These are phyloP conservation scores for Etheostoma nigrum DNA, from an alignment of 2,797 vertebrate genomes.

Conservation along the genomic window DNA sequence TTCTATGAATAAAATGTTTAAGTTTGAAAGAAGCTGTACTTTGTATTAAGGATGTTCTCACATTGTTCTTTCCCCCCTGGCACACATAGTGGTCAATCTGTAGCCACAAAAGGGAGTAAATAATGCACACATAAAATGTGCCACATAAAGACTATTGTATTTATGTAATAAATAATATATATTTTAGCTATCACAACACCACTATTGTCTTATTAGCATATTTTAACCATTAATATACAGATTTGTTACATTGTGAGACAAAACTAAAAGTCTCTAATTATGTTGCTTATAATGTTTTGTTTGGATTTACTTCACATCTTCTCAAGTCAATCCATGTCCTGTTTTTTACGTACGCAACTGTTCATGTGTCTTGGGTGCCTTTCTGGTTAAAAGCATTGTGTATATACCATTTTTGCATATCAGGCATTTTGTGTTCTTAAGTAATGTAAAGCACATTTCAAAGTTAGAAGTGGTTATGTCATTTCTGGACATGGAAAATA, in stretches of 20 bases:
- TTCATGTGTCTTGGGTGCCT: conserved; percentile 80
- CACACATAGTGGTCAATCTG: conserved; percentile 66
- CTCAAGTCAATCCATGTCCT: conserved; percentile 29
- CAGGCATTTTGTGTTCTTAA: conserved; percentile 71
- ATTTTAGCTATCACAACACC: conserved; percentile 86
- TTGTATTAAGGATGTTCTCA: conserved; percentile 62
- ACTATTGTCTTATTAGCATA: conserved; percentile 86
- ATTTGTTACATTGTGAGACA: conserved; percentile 61
- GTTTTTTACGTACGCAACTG: conserved; percentile 53
- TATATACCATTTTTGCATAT: conserved; percentile 76
- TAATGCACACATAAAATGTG: conserved; percentile 67
- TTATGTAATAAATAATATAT: conserved; percentile 88
- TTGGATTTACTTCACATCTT: conserved; percentile 47
- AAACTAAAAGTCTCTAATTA: conserved; percentile 50
- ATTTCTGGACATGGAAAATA: conserved; percentile 59
- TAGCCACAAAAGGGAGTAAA: conserved; percentile 76
- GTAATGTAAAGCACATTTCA: conserved; percentile 83
- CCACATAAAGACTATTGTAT: conserved; percentile 79
- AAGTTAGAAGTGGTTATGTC: conserved; percentile 54
- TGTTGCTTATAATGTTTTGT: conserved; percentile 43
- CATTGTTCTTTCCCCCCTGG: conserved; percentile 59
- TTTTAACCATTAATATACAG: conserved; percentile 82
- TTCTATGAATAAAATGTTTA: conserved; percentile 64
- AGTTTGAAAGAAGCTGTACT: conserved; percentile 61
- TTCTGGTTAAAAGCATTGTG: conserved; percentile 77